Evolutionary conservation across 2,888 invertebrate genomes (phyloP).

Genomic region (Noctua comes): DNA sequence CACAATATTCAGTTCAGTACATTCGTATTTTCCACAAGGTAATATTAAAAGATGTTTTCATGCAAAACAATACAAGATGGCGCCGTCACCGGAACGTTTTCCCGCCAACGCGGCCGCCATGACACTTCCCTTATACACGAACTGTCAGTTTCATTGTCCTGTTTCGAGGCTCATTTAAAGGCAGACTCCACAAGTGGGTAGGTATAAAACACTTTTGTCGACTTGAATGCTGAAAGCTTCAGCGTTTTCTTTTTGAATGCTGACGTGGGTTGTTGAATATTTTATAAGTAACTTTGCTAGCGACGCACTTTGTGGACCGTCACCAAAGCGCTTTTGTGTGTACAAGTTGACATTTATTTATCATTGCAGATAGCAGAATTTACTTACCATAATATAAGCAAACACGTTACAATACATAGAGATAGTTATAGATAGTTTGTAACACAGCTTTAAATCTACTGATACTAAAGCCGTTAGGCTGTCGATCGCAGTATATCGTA

Average conservation of each 20-base stretch:
- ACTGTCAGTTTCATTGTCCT: slow-evolving; percentile 67
- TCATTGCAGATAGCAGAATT: slow-evolving; percentile 37
- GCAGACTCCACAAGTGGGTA: slow-evolving; percentile 64
- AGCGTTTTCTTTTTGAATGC: slow-evolving; percentile 63
- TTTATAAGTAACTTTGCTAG: slow-evolving; percentile 56
- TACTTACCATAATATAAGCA: slow-evolving; percentile 26
- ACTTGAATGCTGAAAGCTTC: slow-evolving; percentile 56
- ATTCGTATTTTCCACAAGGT: slow-evolving; percentile 35
- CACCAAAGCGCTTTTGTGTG: slow-evolving; percentile 58
- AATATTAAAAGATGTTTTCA: slow-evolving; percentile 55
- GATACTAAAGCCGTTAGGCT: background rate
- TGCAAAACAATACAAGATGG: slow-evolving; percentile 63
- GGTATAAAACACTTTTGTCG: slow-evolving; percentile 56
- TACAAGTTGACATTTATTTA: slow-evolving; percentile 54
- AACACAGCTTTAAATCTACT: too few species aligned
- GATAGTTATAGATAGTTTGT: slow-evolving; percentile 2
- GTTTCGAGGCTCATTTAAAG: slow-evolving; percentile 60
- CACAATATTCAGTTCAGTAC: slow-evolving; percentile 19
- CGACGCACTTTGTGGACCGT: slow-evolving; percentile 46
- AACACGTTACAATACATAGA: background rate
- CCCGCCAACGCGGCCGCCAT: slow-evolving; percentile 71
- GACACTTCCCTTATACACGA: slow-evolving; percentile 66
- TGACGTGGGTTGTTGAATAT: slow-evolving; percentile 62
- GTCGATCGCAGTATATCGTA: background rate
- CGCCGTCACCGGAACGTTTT: slow-evolving; percentile 59